A percentile compares a stretch with the other conserved stretches of the same genome.
These are phyloP conservation scores for Temnothorax nylanderi DNA, from an alignment of 1,140 invertebrate genomes.

Conservation along the genomic window DNA sequence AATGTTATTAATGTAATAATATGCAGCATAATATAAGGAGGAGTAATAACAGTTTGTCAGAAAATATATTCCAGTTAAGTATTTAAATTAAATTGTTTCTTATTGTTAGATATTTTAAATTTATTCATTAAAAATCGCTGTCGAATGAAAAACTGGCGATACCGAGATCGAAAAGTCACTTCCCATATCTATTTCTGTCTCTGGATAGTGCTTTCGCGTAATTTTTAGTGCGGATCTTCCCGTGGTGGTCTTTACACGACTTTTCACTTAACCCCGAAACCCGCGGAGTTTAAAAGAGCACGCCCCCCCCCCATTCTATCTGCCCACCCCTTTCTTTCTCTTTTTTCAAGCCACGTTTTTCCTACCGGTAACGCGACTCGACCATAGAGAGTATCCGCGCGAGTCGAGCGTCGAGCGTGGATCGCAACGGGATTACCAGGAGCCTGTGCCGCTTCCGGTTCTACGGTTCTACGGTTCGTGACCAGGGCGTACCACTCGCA, in stretches of 20 bases:
- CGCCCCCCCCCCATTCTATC: constrained; percentile 1
- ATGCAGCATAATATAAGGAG: not conserved
- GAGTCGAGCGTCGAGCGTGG: constrained; percentile 62
- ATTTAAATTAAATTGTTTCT: not conserved
- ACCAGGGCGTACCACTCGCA: constrained; percentile 34
- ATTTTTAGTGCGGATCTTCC: constrained; percentile 61
- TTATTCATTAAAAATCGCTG: not conserved
- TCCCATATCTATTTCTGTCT: constrained; percentile 14
- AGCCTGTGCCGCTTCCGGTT: constrained; percentile 61
- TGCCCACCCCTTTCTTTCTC: not conserved
- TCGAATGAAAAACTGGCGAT: not conserved
- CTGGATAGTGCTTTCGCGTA: constrained; percentile 38
- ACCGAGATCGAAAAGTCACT: constrained; percentile 26
- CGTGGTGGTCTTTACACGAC: constrained; percentile 74
- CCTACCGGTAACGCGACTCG: not conserved
- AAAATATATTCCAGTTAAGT: not conserved
- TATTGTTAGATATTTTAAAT: not conserved
- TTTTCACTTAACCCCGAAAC: constrained; percentile 76
- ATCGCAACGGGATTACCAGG: constrained; percentile 57
- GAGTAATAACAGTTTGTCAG: not conserved
- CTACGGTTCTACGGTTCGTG: constrained; percentile 44
- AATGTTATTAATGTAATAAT: not conserved
- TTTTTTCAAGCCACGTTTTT: constrained; percentile 21
- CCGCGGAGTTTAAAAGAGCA: constrained; percentile 67
- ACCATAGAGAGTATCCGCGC: constrained; percentile 32